Evolutionary conservation across 2,888 invertebrate genomes (phyloP), one percentile per base, ranked within the genome.

Genomic region (Cheilosia soror): DNA sequence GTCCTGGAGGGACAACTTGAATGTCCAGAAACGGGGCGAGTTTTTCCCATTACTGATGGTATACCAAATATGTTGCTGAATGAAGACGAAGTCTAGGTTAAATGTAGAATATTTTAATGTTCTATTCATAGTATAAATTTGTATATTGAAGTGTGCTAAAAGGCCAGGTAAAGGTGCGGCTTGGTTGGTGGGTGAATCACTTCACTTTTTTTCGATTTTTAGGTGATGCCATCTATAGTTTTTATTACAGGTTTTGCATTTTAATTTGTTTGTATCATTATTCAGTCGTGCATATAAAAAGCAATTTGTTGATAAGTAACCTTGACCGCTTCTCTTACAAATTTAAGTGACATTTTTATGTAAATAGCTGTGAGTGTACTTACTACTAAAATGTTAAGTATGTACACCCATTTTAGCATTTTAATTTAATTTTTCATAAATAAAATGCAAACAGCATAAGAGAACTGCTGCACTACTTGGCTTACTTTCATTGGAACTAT

Each of bases 1-100:
- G 94, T 99, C 15, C 94, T 98, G 87, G 97, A 97, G 92, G 99
- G 99, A 1, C 95, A 97, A 89, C 93, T 99, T 60, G 94, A 96
- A 73, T 99, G 99, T 91, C 99, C 99, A 0, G 99, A 99, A 93
- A 97, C 98, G 5, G 98, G 98, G 7, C 93, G 99, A 90, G 95
- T 96, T 90, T 99, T 99, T 92, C 98, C 98, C 4, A 98, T 99
- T 79, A 95, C 94, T 58, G 97, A 98, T 92, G 99, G 99, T 66
- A 99, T 99, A 89, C 99, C 99, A 42, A 99, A 99, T 92, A 99
- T 99, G 99, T 93, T 99, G 83, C 93, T 98, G 72, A 98, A 98
- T 90, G 99, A 99, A 93, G 98, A 98, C 90, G 99, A 99, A 95
- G 96, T 98, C 89, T 96, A 94, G 60, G 29, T 15, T 20, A 20